phyloP scores from a whole-genome alignment of 2,113 vertebrate species.

The Carassius carassius region DNA sequence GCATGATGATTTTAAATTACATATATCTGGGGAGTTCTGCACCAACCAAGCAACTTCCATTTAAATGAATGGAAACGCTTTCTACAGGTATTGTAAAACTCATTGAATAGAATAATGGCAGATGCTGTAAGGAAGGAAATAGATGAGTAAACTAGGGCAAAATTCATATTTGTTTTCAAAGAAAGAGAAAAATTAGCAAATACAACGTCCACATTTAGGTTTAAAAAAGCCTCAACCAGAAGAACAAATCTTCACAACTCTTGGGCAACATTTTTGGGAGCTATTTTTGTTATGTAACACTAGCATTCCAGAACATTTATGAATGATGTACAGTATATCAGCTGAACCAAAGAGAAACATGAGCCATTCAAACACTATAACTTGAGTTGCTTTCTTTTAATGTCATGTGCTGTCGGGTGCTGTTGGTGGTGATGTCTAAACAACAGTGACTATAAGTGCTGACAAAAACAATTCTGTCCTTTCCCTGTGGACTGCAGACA shows the following conservation, averaged over 20 bases:
- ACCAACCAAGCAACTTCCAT: too few relatives aligned
- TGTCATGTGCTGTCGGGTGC: slow-evolving; percentile 16
- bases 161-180: background rate
- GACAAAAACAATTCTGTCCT: slow-evolving; percentile 52
- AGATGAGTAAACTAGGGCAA: too few relatives aligned
- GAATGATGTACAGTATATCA: background rate
- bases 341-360: background rate
- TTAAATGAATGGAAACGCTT: too few relatives aligned
- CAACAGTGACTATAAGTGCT: slow-evolving; percentile 28
- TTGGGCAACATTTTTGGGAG: background rate
- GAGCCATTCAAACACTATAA: background rate
- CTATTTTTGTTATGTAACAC: background rate
- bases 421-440: slow-evolving; percentile 31
- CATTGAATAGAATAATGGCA: background rate
- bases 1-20: too few relatives aligned
- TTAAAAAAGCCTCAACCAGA: background rate
- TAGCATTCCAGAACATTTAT: background rate
- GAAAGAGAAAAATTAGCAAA: background rate
- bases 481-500: slow-evolving; percentile 52
- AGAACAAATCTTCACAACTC: background rate
- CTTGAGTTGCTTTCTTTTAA: slow-evolving; percentile 4
- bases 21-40: too few relatives aligned
- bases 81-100: too few relatives aligned
- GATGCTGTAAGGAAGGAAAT: background rate
- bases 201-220: background rate